phyloP scores from a whole-genome alignment of 2,888 invertebrate genomes.

The Baccha elongata region DNA sequence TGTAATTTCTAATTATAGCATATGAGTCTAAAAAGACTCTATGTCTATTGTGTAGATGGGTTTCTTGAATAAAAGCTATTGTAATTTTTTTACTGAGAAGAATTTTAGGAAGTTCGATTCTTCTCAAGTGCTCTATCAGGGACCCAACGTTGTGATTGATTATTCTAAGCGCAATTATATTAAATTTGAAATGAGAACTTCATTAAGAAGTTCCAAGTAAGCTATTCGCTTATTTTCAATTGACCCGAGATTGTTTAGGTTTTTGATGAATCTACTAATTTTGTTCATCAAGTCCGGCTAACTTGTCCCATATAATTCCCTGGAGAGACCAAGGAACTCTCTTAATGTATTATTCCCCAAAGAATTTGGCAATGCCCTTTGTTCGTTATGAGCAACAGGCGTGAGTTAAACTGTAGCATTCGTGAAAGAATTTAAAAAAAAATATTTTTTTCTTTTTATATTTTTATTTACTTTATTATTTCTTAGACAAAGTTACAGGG shows the following conservation, averaged over 20 bases:
- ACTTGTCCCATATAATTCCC: neutral
- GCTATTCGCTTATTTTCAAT: neutral
- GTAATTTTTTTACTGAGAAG: neutral
- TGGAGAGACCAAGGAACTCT: neutral
- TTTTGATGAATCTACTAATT: neutral
- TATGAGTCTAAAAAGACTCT: neutral
- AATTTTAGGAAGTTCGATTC: neutral
- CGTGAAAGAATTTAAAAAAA: too few species aligned
- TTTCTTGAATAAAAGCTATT: neutral
- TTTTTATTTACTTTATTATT: too few species aligned
- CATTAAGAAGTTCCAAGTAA: neutral
- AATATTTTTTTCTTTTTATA: too few species aligned
- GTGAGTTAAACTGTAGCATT: too few species aligned
- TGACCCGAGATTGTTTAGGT: neutral
- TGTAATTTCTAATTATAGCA: neutral
- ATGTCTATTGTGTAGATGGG: neutral
- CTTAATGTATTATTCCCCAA: neutral
- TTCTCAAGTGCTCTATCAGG: neutral
- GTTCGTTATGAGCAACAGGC: too few species aligned
- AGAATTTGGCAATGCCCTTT: too few species aligned
- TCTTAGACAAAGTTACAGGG: too few species aligned
- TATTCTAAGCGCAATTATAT: neutral
- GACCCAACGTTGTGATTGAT: neutral
- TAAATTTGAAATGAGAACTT: neutral
- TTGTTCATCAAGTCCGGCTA: neutral